Evolutionary conservation across 30 jellyfish, hydroid and myxozoan species (phyloP), one percentile per base, ranked within the genome.

Genomic region (Nemopilema nomurai): DNA sequence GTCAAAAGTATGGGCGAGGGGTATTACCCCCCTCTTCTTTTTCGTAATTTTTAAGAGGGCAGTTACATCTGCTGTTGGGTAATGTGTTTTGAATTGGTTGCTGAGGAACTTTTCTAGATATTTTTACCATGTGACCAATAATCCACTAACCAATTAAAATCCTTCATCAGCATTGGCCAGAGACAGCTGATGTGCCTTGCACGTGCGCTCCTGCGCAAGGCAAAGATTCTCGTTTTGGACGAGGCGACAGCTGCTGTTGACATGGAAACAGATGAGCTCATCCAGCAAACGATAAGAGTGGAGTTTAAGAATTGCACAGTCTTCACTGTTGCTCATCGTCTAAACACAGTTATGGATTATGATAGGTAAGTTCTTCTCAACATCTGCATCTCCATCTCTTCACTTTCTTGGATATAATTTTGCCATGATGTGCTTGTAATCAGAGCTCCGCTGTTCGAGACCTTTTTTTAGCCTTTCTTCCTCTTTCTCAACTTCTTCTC

Each of bases 241-340:
- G 99, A 96, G 74, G 99, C 99, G 8, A 96, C 99, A 7, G 96
- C 99, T 18, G 94, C 97, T 0, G 97, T 96, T 65, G 99, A 96
- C 87, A 73, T 90, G 93, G 96, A 96, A 83, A 96, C 98, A 23
- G 99, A 96, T 67, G 96, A 91, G 25, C 65, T 91, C 86, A 91
- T 96, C 23, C 99, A 96, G 83, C 85, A 89, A 49, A 91, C 97
- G 23, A 90, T 96, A 32, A 90, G 99, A 62, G 91, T 69, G 18
- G 97, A 96, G 57, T 96, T 96, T 70, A 80, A 70, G 19, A 76
- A 77, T n/a, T 90, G 97, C 57, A 96, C 99, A 20, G 88, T 96
- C 4, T 69, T 96, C 33, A 90, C 98, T 41, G 88, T 96, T 28
- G 99, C 99, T 0, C 99, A 96, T 89, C 97, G 99, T 16, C 76